These are phyloP conservation scores for Paralvinella palmiformis DNA, from an alignment of 1,140 invertebrate species.

Conservation along the genomic window DNA sequence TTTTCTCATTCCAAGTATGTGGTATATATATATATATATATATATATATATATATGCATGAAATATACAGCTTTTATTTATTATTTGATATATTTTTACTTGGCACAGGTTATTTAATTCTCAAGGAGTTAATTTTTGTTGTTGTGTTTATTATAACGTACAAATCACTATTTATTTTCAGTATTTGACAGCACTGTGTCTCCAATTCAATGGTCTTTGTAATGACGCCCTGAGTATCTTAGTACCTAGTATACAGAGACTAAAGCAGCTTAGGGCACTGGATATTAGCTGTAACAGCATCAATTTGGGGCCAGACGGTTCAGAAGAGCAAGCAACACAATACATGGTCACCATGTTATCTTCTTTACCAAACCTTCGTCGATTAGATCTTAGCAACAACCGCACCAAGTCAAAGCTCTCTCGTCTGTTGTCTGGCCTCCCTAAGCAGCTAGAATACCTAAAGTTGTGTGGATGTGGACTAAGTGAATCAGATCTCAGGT, in stretches of 20 bases:
- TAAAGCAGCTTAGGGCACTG: slow-evolving; percentile 30
- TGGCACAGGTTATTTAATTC: too few species aligned
- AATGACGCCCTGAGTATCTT: slow-evolving; percentile 28
- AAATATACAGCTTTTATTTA: too few species aligned
- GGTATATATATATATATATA: too few species aligned
- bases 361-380: slow-evolving; percentile 24
- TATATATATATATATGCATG: too few species aligned
- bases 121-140: too few species aligned
- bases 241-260: slow-evolving; percentile 24
- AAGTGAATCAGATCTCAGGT: slow-evolving; percentile 27
- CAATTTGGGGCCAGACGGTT: slow-evolving; percentile 22
- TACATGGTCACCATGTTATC: slow-evolving; percentile 22
- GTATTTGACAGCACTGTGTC: slow-evolving; percentile 31
- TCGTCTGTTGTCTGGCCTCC: slow-evolving; percentile 23
- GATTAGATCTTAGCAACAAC: slow-evolving; percentile 39
- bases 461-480: slow-evolving; percentile 31
- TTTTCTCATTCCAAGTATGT: too few species aligned
- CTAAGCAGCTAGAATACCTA: slow-evolving; percentile 29
- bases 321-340: slow-evolving; percentile 20
- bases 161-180: too few species aligned
- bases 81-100: too few species aligned
- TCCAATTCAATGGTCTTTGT: slow-evolving; percentile 36
- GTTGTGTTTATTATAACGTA: too few species aligned
- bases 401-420: slow-evolving; percentile 28
- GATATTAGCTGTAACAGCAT: slow-evolving; percentile 41